Evolutionary conservation across 2,888 invertebrate species (phyloP).

Genomic region (Drosophila neutralis): DNA sequence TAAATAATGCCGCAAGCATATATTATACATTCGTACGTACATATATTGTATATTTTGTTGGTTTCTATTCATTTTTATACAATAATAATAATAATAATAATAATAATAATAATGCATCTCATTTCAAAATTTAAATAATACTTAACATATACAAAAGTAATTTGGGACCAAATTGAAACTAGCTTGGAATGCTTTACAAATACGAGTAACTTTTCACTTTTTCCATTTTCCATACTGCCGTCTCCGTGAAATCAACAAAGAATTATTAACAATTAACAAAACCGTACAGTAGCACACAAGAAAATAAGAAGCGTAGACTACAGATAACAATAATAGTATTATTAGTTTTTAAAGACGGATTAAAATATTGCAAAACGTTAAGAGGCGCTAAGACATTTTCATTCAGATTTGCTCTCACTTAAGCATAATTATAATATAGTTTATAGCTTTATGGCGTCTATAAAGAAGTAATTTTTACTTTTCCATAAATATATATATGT

Average conservation of each 20-base stretch:
- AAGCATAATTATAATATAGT: conserved; percentile 48
- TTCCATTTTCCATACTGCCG: conserved; percentile 12
- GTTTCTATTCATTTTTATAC: conserved; percentile 24
- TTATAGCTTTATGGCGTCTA: conserved; percentile 57
- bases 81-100: conserved; percentile 28
- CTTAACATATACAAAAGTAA: conserved; percentile 66
- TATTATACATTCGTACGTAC: conserved; percentile 48
- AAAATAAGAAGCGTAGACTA: conserved; percentile 36
- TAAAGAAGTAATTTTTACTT: conserved; percentile 17
- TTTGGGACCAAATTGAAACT: conserved; percentile 70
- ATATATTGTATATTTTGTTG: conserved; percentile 41
- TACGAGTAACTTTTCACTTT: conserved; percentile 34
- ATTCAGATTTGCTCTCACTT: conserved; percentile 33
- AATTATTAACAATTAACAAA: conserved; percentile 52
- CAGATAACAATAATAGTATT: conserved; percentile 45
- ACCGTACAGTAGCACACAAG: conserved; percentile 25
- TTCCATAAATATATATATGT: conserved; percentile 4
- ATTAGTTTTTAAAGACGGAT: conserved; percentile 54
- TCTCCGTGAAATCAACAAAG: conserved; percentile 44
- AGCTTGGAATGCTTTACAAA: conserved; percentile 74
- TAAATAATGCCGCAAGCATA: conserved; percentile 46
- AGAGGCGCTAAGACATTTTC: conserved; percentile 35
- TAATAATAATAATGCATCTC: conserved; percentile 52
- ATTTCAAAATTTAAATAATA: conserved; percentile 59
- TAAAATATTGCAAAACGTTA: conserved; percentile 69